Base-by-base conservation (phyloP, 2,113 vertebrate genomes). In the Colaptes auratus region DNA sequence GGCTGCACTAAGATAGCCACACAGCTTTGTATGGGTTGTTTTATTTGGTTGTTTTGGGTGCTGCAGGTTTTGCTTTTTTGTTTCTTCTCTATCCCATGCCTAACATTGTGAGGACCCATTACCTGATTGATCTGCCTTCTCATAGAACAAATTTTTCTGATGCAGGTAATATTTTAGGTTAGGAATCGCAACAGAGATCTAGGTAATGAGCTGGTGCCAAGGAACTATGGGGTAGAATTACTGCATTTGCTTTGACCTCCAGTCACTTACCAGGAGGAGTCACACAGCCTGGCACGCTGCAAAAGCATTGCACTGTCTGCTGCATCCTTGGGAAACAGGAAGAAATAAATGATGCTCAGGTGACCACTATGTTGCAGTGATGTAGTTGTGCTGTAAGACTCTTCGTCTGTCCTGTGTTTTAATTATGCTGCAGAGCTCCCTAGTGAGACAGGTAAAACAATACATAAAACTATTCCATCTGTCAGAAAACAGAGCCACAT, bases 321-420 rank as follows among this genome's bases (percentile, higher is more conserved):
- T 76, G 44, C 56, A 55, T 82, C 35, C 59, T 52, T 53, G 56
- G 72, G 71, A 83, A 82, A 31, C 33, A 33, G 74, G n/a, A 82
- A 35, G 48, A 84, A 86, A 1, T 64, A 71, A 71, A 84, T 72
- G 53, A 64, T 67, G 36, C 73, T 93, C 36, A 66, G 77, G 61
- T 59, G 35, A 85, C 30, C 30, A 12, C 70, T 72, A 31, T 66
- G 33, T 42, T 90, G 82, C 60, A 64, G 52, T 73, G 71, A 63
- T 63, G 60, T 56, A 77, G 86, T 9, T 79, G 78, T 76, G 71
- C 72, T 86, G 55, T 83, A 83, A 93, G 86, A 73, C 31, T 84
- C 82, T 74, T 95, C 48, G 74, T 76, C 75, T 86, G 35, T 86
- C 75, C 60, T 77, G 39, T 66, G 13, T 50, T 83, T 93, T 93